A percentile compares a stretch with the other conserved stretches of the same genome.
Conservation (phyloP, 2,113 vertebrate species). For the Mirza zaza region DNA sequence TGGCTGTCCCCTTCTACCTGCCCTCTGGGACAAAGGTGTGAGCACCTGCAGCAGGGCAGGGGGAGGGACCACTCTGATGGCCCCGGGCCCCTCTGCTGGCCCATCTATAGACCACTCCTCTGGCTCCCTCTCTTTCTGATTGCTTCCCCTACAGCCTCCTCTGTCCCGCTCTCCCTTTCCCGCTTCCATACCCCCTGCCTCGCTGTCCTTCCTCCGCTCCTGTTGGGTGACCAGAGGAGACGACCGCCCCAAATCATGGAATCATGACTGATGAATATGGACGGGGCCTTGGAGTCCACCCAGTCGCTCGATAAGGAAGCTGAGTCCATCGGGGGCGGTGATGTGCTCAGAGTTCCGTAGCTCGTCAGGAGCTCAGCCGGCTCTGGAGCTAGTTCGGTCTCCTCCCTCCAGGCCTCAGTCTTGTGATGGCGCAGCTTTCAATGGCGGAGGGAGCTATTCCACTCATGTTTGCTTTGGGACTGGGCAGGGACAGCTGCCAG, state of each 20-base stretch:
- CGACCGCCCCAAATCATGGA: not conserved
- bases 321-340: not conserved
- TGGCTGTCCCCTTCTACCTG: not conserved
- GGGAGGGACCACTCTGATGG: not conserved
- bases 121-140: not conserved
- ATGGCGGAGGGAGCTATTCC: not conserved
- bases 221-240: not conserved
- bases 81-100: too few relatives aligned
- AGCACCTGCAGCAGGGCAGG: not conserved
- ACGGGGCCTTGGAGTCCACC: not conserved
- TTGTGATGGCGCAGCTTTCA: not conserved
- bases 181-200: not conserved
- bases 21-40: not conserved
- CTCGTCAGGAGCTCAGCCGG: not conserved
- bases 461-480: not conserved
- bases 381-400: not conserved
- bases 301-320: not conserved
- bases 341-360: not conserved
- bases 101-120: not conserved
- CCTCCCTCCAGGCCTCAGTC: not conserved
- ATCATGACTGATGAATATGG: not conserved
- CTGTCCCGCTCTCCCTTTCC: not conserved
- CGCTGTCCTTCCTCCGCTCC: not conserved
- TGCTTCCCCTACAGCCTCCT: not conserved
- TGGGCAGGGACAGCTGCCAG: not conserved